phyloP scores from a whole-genome alignment of 2,113 vertebrate genomes.

The Corythaixoides concolor region DNA sequence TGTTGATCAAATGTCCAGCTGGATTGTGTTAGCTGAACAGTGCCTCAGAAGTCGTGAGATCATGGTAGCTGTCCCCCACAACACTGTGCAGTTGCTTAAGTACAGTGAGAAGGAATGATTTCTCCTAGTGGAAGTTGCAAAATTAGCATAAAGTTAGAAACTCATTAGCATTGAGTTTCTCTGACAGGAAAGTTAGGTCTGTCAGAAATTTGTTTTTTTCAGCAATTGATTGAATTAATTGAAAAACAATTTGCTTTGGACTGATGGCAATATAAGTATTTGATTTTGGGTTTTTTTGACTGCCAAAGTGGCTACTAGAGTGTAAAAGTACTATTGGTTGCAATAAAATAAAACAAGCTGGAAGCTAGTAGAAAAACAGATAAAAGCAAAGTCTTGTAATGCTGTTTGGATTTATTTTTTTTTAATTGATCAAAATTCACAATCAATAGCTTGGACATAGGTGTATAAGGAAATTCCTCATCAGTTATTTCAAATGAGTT shows the following conservation, averaged over 20 bases:
- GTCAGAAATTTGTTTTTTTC: neutral
- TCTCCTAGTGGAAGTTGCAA: neutral
- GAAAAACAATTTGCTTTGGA: neutral
- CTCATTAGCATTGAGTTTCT: neutral
- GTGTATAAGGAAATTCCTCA: neutral
- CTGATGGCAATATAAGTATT: neutral
- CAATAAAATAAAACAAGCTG: neutral
- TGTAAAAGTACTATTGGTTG: neutral
- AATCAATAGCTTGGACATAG: neutral
- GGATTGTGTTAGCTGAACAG: neutral
- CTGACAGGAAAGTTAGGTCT: neutral
- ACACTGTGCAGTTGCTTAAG: neutral
- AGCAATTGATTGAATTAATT: neutral
- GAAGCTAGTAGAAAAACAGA: neutral
- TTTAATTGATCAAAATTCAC: neutral
- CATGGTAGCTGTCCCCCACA: neutral
- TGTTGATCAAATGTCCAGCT: neutral
- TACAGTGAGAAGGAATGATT: neutral
- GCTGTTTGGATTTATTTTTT: neutral
- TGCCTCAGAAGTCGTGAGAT: neutral
- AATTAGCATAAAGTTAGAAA: neutral
- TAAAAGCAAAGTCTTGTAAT: neutral
- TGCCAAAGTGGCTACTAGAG: neutral
- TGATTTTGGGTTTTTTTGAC: neutral
- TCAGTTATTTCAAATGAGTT: neutral